Base-by-base conservation (phyloP, 2,888 invertebrate genomes). In the Eurytoma californica region DNA sequence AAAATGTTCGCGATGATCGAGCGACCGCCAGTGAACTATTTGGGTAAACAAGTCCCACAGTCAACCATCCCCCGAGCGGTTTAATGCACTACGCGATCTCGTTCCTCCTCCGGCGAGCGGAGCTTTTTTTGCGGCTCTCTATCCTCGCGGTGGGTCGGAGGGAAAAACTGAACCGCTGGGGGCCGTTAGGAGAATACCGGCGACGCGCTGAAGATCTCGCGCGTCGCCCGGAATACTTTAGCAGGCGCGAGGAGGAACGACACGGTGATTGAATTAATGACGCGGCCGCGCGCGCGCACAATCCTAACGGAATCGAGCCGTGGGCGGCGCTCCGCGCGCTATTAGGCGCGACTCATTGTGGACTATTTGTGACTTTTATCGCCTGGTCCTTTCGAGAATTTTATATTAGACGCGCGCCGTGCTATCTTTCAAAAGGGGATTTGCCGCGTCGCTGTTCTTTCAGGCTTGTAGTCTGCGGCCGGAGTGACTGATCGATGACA, bases 231-330 rank as follows among this genome's bases (percentile, higher is more conserved):
- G 69, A 76, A 76, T 76, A 69, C 69, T 12, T 55, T 24, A 76
- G 68, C 60, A 74, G 74, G 67, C 66, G 72, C 70, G 24, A 30
- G 51, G 7, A 0, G 49, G 3, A 30, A 60, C 30, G n/a, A 63
- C 55, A 68, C 68, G 75, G 53, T 39, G 55, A 63, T 61, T 69
- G 75, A 76, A 76, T 76, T 75, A 76, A 76, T 76, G 61, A 20
- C n/a, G 63, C n/a, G 39, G 14, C 16, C n/a, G 16, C 30, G 51
- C 51, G 14, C 18, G 28, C 24, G 12, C 16, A n/a, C 60, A 24
- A 24, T 60, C 60, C 24, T 73, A 65, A 73, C 47, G 65, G 65
- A 65, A 73, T 63, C 24, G 24, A 51, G 73, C 49, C 39, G 49
- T 20, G 14, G 66, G 18, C 20, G n/a, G 12, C 47, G 24, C 30